Percentiles rank a stretch among this genome's conserved stretches.
Conservation (phyloP, 2,888 invertebrate species). For the Cheilosia vulpina region DNA sequence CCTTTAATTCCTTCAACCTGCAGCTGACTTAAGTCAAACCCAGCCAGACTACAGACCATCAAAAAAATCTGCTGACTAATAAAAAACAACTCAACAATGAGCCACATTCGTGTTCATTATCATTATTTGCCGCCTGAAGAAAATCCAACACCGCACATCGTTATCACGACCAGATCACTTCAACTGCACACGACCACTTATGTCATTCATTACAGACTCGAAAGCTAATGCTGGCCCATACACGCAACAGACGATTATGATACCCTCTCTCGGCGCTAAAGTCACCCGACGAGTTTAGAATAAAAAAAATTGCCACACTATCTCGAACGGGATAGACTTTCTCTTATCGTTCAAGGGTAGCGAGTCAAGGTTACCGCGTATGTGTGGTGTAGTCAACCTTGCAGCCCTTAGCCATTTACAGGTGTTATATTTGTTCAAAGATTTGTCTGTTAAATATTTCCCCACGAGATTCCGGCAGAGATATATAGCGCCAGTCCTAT, state of each 20-base stretch:
- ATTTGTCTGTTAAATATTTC: conserved; percentile 3
- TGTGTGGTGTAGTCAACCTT: background rate
- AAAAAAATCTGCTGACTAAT: background rate
- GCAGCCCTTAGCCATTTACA: background rate
- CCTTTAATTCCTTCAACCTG: no score
- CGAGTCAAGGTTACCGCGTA: conserved; percentile 3
- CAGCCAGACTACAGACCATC: no score
- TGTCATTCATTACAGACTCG: conserved; percentile 1
- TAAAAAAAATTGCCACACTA: background rate
- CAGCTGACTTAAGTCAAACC: no score
- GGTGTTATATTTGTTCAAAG: background rate
- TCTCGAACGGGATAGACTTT: background rate
- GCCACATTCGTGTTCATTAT: background rate
- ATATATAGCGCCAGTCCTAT: background rate
- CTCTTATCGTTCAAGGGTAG: conserved; percentile 19
- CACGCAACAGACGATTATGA: background rate
- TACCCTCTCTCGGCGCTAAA: background rate
- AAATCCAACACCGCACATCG: background rate
- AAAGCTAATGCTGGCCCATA: background rate
- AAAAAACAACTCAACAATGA: background rate
- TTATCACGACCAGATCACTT: background rate
- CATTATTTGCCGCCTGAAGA: background rate
- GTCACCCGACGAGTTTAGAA: background rate
- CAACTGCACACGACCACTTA: conserved; percentile 16
- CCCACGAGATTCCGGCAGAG: background rate